Conservation (phyloP, 2,113 vertebrate species). For the Malaclemys terrapin region DNA sequence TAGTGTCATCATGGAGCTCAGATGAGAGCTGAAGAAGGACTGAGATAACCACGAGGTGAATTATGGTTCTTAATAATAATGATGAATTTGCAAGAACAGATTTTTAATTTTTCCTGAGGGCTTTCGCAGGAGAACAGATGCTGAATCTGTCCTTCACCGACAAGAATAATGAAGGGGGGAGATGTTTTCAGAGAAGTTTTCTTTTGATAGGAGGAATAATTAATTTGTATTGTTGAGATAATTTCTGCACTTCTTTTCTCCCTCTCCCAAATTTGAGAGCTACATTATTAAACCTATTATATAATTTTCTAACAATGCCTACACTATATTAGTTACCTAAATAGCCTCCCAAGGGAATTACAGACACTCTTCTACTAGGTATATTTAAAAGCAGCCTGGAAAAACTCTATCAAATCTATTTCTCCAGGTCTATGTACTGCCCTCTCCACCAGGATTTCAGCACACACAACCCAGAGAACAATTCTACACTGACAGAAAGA, state of each 20-base stretch:
- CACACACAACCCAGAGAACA: not conserved
- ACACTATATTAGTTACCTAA: not conserved
- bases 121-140: conserved; percentile 81
- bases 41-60: conserved; percentile 77
- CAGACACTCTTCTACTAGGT: not conserved
- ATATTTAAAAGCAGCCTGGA: not conserved
- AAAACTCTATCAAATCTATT: conserved; percentile 18
- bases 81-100: conserved; percentile 80
- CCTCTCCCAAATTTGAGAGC: conserved; percentile 30
- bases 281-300: conserved; percentile 21
- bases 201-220: conserved; percentile 52
- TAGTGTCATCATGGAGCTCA: conserved; percentile 75
- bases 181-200: conserved; percentile 55
- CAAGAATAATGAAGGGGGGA: conserved; percentile 69
- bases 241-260: conserved; percentile 12
- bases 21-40: conserved; percentile 69
- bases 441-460: not conserved
- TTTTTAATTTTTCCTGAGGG: conserved; percentile 82
- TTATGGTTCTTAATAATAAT: conserved; percentile 78
- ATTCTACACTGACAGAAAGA: not conserved
- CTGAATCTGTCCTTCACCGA: conserved; percentile 74
- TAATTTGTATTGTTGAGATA: conserved; percentile 33
- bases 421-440: not conserved
- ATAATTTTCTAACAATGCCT: conserved; percentile 30
- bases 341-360: not conserved